These are phyloP conservation scores for Eurosta solidaginis DNA, from an alignment of 1,140 invertebrate genomes.

Conservation along the genomic window DNA sequence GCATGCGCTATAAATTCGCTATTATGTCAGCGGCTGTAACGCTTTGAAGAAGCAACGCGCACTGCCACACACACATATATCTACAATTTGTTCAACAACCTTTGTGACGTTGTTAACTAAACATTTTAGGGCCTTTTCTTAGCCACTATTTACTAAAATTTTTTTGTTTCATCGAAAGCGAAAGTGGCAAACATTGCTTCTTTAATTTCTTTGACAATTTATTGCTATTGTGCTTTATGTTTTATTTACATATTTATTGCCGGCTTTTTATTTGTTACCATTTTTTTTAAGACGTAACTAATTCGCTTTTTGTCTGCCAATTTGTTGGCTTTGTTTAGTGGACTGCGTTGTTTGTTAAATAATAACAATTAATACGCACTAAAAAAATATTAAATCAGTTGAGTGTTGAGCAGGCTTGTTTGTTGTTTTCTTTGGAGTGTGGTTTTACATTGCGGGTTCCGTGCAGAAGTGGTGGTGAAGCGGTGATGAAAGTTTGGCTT, in stretches of 20 bases:
- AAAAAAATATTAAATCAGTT: neutral
- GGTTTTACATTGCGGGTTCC: neutral
- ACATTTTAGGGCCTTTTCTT: neutral
- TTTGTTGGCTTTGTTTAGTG: neutral
- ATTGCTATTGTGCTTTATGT: neutral
- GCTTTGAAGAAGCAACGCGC: neutral
- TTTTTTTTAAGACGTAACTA: neutral
- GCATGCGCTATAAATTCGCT: neutral
- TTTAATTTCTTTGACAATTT: neutral
- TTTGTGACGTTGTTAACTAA: neutral
- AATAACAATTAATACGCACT: too few species aligned
- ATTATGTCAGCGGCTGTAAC: neutral
- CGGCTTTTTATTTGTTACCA: neutral
- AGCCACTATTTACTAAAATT: neutral
- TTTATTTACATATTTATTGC: neutral
- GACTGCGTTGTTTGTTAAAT: too few species aligned
- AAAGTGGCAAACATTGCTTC: neutral
- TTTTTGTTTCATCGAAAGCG: conserved; percentile 18
- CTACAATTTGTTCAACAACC: neutral
- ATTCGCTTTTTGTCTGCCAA: neutral
- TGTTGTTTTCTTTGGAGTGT: neutral
- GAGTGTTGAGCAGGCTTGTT: neutral
- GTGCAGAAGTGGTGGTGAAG: neutral
- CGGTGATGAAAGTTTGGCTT: neutral
- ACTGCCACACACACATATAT: too few species aligned